Base-by-base conservation (phyloP, 2,888 invertebrate genomes). In the Zaprionus bogoriensis region DNA sequence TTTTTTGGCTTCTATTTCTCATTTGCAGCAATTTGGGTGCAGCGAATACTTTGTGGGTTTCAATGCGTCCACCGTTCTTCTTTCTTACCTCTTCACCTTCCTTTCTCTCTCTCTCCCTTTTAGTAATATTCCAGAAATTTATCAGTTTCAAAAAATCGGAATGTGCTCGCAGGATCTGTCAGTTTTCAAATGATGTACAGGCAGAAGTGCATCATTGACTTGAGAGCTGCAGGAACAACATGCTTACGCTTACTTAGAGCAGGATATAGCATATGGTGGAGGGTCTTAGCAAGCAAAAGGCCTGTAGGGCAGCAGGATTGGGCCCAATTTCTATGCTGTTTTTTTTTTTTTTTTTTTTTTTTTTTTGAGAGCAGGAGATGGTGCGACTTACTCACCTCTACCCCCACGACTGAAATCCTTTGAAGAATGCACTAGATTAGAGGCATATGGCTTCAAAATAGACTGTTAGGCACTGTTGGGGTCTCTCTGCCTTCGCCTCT, bases 381-480 rank as follows among this genome's bases (percentile, higher is more conserved):
- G n/a, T n/a, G n/a, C n/a, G n/a, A n/a, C n/a, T n/a, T n/a, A 6
- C 32, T 42, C 14, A 63, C 23, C 46, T 42, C 50, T 22, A 22
- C 6, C 19, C n/a, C 32, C 12, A 20, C 17, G 38, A 47, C 25
- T 23, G 23, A 25, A 46, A 39, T 36, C 52, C 50, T 47, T 65
- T 54, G 53, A 39, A 46, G 38, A 23, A 42, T 55, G 64, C 57
- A 39, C 64, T n/a, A 52, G 48, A 70, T 70, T 70, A 57, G n/a
- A n/a, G 58, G 45, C 65, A 57, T 28, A 48, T 10, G 59, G 48
- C 39, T 42, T 25, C 52, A n/a, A 39, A 55, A 42, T 41, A 48
- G 51, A 28, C 67, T 41, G 51, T 32, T 36, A 51, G 45, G 53
- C 54, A 39, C 42, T 51, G 27, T 23, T 51, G 41, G 23, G 50